Conservation (phyloP, 2,888 invertebrate species). For the Urechis unicinctus region DNA sequence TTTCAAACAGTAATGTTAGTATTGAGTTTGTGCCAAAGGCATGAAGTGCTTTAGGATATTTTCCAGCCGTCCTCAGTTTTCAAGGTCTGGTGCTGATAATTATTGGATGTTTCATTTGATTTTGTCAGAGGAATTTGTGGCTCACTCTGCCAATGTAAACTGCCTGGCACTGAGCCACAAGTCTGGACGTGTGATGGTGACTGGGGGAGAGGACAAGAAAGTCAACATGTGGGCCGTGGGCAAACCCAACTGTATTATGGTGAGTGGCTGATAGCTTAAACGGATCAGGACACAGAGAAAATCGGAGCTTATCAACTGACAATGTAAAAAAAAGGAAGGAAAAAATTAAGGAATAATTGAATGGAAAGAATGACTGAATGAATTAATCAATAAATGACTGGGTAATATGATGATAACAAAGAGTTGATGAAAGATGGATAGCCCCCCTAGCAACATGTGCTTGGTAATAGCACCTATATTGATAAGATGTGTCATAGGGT, state of each 20-base stretch:
- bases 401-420: no score
- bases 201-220: conserved; percentile 94
- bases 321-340: background rate
- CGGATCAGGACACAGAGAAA: background rate
- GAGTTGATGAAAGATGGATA: no score
- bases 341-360: background rate
- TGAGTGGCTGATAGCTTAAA: conserved; percentile 49
- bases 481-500: no score
- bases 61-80: no score
- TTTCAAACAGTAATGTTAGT: no score
- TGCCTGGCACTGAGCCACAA: conserved; percentile 84
- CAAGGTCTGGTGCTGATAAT: no score
- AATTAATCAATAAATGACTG: no score
- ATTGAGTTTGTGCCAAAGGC: no score
- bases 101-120: background rate
- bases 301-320: background rate
- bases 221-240: conserved; percentile 96
- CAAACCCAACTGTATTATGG: conserved; percentile 91
- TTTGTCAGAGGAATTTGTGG: conserved; percentile 68
- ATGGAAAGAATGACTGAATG: background rate
- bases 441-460: no score
- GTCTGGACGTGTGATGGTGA: conserved; percentile 82
- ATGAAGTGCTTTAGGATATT: no score
- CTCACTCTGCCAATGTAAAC: conserved; percentile 78
- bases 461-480: no score